A percentile compares a stretch with the other conserved stretches of the same genome.
phyloP scores from a whole-genome alignment of 1,140 invertebrate species.

The Arion vulgaris region DNA sequence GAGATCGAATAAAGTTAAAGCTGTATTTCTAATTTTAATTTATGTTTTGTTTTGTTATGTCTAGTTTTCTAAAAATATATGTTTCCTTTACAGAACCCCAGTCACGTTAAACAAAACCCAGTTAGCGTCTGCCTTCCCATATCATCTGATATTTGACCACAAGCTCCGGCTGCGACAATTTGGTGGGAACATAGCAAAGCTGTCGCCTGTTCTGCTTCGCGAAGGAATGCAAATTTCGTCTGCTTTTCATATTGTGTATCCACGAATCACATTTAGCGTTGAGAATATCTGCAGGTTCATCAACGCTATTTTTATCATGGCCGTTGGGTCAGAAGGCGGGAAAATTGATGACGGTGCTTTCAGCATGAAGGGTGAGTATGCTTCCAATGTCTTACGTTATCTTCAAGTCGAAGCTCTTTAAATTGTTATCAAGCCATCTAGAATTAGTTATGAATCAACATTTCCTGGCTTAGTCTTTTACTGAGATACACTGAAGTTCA shows the following conservation, averaged over 20 bases:
- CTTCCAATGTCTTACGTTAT: neutral
- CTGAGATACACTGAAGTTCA: too few relatives aligned
- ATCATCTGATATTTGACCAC: constrained; percentile 43
- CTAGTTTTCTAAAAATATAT: too few relatives aligned
- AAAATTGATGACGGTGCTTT: neutral
- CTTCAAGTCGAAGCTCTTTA: too few relatives aligned
- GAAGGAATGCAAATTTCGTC: neutral
- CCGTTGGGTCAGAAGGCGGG: neutral
- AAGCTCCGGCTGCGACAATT: constrained; percentile 36
- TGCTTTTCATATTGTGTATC: constrained; percentile 13
- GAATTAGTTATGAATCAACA: neutral
- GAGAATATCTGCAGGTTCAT: constrained; percentile 26
- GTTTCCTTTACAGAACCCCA: neutral
- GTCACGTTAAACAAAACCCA: constrained; percentile 29
- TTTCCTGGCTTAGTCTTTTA: neutral
- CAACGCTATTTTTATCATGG: constrained; percentile 12
- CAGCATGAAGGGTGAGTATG: constrained; percentile 24
- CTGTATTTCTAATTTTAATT: too few relatives aligned
- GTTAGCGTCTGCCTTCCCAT: constrained; percentile 38
- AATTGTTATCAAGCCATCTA: neutral
- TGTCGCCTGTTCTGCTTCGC: neutral
- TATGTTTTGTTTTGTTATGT: too few relatives aligned
- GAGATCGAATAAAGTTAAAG: too few relatives aligned
- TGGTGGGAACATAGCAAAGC: constrained; percentile 25
- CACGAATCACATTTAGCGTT: neutral